Percentiles rank a stretch among this genome's conserved stretches.
Evolutionary conservation across 2,888 invertebrate species (phyloP).

Genomic region (Tetranychus truncatus): DNA sequence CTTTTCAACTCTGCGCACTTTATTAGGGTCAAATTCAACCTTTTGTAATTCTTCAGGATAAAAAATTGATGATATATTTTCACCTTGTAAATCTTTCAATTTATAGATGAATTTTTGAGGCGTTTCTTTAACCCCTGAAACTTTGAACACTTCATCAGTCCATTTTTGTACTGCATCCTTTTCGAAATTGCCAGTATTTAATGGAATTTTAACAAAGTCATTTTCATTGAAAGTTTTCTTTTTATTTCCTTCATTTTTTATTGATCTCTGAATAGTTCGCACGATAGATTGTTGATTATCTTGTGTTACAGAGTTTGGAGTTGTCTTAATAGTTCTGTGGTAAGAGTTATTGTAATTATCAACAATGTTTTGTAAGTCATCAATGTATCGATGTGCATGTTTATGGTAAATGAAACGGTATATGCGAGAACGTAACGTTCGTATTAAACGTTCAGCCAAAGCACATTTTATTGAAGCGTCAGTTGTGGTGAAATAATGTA

Average conservation of each 20-base stretch:
- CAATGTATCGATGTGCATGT: constrained; percentile 21
- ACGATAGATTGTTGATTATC: constrained; percentile 1
- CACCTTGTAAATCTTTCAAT: not conserved
- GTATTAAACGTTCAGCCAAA: constrained; percentile 29
- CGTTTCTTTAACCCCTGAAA: not conserved
- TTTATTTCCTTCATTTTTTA: not conserved
- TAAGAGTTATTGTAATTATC: not conserved
- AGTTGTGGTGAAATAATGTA: constrained; percentile 25
- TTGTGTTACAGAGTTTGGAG: not conserved
- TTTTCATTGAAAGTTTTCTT: not conserved
- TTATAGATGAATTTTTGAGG: not conserved
- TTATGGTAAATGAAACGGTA: constrained; percentile 27
- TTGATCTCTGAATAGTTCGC: not conserved
- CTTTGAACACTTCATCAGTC: constrained; percentile 4
- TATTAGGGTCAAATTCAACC: not conserved
- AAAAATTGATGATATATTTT: not conserved
- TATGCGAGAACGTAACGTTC: constrained; percentile 28
- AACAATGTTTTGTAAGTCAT: not conserved
- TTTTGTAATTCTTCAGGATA: constrained; percentile 4
- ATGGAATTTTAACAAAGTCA: not conserved
- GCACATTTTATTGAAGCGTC: constrained; percentile 29
- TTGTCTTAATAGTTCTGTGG: not conserved
- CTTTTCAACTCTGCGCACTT: not conserved
- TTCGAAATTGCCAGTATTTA: not conserved
- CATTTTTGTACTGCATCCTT: not conserved